A percentile compares a stretch with the other conserved stretches of the same genome.
Evolutionary conservation across 2,888 invertebrate species (phyloP).

Genomic region (Lagria hirta): DNA sequence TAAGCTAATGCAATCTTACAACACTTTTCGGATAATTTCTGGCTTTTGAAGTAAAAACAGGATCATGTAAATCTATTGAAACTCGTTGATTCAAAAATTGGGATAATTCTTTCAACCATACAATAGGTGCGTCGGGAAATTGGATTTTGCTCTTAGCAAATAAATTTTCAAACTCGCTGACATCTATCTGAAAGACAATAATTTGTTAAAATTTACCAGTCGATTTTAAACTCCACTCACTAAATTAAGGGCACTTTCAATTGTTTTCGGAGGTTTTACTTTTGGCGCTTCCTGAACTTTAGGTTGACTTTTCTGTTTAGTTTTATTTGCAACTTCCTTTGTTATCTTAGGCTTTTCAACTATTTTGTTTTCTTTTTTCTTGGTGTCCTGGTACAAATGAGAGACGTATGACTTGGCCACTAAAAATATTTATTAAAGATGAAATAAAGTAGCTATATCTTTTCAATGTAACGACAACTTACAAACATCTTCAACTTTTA

Average conservation of each 20-base stretch:
- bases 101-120: conserved; percentile 72
- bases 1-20: conserved; percentile 40
- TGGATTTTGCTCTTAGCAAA: conserved; percentile 62
- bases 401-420: conserved; percentile 71
- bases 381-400: conserved; percentile 65
- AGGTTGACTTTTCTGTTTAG: conserved; percentile 56
- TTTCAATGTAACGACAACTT: conserved; percentile 57
- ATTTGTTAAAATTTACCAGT: background rate
- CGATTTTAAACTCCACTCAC: conserved; percentile 51
- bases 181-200: conserved; percentile 60
- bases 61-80: conserved; percentile 65
- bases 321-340: conserved; percentile 55
- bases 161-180: conserved; percentile 58
- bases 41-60: conserved; percentile 60
- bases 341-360: conserved; percentile 34
- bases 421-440: no score
- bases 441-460: no score
- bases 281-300: conserved; percentile 59
- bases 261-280: conserved; percentile 66
- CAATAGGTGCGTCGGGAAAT: conserved; percentile 70
- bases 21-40: conserved; percentile 61
- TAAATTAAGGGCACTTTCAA: conserved; percentile 64
- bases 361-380: conserved; percentile 60
- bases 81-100: conserved; percentile 65
- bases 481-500: conserved; percentile 78